A percentile compares a stretch with the other conserved stretches of the same genome.
phyloP scores from a whole-genome alignment of 2,888 invertebrate species.

The Caenorhabditis sp. region DNA sequence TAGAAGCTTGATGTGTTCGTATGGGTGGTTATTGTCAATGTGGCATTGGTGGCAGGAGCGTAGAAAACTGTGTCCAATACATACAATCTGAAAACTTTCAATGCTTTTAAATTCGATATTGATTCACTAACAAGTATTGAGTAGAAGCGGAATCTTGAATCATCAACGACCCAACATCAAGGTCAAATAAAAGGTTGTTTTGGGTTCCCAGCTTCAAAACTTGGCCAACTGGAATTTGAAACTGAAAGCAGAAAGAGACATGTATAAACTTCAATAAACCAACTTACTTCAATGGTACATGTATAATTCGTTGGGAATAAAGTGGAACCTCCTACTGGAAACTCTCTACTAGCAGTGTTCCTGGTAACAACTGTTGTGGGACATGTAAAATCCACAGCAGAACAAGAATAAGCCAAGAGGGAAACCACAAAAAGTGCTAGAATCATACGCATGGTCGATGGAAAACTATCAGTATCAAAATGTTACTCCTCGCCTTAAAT shows the following conservation, averaged over 20 bases:
- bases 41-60: conserved; percentile 12
- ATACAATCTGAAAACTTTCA: neutral
- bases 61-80: neutral
- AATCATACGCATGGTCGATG: neutral
- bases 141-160: neutral
- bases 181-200: neutral
- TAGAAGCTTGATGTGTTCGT: conserved; percentile 8
- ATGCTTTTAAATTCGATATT: neutral
- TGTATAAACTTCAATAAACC: neutral
- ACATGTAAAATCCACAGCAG: conserved; percentile 28
- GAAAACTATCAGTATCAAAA: conserved; percentile 11
- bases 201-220: neutral
- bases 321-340: neutral
- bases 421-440: neutral
- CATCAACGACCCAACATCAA: neutral
- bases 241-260: conserved; percentile 5
- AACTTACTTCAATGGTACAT: conserved; percentile 3
- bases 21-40: neutral
- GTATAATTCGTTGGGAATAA: conserved; percentile 7
- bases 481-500: conserved; percentile 23
- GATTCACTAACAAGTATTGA: neutral
- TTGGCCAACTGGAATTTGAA: conserved; percentile 11
- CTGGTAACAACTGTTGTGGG: neutral
- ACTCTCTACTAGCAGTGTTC: neutral
- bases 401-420: neutral